Conservation (phyloP, 2,888 invertebrate species). For the Cryptosula pallasiana region DNA sequence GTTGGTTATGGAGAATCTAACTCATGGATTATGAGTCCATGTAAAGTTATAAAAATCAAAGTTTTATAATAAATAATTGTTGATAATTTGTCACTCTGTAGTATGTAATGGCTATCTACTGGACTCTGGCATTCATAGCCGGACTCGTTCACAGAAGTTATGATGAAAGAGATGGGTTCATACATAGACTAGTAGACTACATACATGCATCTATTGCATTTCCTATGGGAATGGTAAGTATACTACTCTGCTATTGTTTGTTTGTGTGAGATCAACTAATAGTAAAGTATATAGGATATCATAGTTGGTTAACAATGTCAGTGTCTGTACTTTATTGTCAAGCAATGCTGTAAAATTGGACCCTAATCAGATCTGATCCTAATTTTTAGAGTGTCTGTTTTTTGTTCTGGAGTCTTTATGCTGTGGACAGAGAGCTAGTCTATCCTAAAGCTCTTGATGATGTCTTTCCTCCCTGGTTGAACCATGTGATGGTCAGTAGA, state of each 20-base stretch:
- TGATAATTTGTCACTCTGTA: no score
- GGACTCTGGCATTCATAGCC: slow-evolving; percentile 68
- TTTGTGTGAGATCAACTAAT: no score
- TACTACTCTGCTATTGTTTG: no score
- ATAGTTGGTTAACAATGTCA: no score
- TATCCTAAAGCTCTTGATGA: slow-evolving; percentile 76
- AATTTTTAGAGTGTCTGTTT: slow-evolving; percentile 65
- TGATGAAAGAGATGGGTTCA: slow-evolving; percentile 25
- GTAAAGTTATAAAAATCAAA: no score
- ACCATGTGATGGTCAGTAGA: slow-evolving; percentile 65
- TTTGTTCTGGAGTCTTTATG: slow-evolving; percentile 84
- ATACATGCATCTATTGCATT: slow-evolving; percentile 36
- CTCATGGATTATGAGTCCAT: no score
- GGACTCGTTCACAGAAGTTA: slow-evolving; percentile 65
- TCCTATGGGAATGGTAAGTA: slow-evolving; percentile 40
- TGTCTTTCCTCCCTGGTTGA: slow-evolving; percentile 84
- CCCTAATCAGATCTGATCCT: no score
- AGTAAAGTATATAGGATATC: no score
- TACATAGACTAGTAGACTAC: slow-evolving; percentile 36
- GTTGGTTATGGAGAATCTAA: no score
- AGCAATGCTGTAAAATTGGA: no score
- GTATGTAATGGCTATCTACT: slow-evolving; percentile 74
- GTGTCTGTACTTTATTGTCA: no score
- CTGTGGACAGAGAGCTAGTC: slow-evolving; percentile 82
- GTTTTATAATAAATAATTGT: no score